phyloP scores from a whole-genome alignment of 2,888 invertebrate genomes.

The Agapostemon virescens region DNA sequence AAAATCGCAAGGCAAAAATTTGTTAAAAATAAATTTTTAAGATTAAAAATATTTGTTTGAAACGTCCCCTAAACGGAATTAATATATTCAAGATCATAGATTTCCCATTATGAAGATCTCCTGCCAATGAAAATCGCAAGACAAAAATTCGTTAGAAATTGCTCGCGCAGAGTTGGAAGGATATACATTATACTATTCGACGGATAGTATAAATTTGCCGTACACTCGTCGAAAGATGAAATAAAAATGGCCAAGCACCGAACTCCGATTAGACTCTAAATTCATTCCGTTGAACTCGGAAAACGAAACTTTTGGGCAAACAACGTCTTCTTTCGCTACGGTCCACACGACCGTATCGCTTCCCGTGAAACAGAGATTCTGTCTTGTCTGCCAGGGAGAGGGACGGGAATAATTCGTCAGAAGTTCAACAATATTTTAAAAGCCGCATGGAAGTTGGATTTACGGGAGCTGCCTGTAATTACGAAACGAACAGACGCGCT shows the following conservation, averaged over 20 bases:
- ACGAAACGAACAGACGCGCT: constrained; percentile 22
- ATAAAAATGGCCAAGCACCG: background rate
- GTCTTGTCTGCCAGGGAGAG: background rate
- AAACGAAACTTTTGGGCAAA: background rate
- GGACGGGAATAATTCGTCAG: constrained; percentile 10
- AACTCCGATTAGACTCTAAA: constrained; percentile 3
- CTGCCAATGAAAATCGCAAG: background rate
- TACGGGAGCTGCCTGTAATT: constrained; percentile 27
- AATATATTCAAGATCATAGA: background rate
- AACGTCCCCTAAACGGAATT: background rate
- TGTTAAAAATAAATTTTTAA: too few species aligned
- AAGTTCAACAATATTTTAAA: background rate
- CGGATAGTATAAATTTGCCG: background rate
- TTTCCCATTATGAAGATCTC: background rate
- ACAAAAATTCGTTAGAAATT: background rate
- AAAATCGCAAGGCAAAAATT: too few species aligned
- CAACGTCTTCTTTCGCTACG: background rate
- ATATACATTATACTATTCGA: too few species aligned
- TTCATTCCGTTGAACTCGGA: background rate
- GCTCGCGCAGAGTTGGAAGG: background rate
- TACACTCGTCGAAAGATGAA: background rate
- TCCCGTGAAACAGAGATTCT: background rate
- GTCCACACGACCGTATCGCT: background rate
- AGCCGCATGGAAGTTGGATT: constrained; percentile 5
- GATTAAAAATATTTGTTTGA: too few species aligned